Evolutionary conservation across 1,140 invertebrate species (phyloP).

Genomic region (Fopius arisanus): DNA sequence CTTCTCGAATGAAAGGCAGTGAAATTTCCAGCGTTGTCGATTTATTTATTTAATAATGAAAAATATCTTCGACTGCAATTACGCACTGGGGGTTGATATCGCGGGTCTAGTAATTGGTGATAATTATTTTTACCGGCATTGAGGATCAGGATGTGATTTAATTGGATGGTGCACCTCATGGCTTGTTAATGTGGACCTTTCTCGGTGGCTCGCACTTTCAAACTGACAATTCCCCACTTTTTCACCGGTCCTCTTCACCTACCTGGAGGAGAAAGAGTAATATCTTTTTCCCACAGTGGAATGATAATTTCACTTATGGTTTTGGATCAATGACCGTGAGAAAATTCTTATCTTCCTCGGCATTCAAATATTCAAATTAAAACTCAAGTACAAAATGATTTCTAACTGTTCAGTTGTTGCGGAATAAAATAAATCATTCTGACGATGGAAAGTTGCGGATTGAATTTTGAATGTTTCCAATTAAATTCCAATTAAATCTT

Average conservation of each 20-base stretch:
- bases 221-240: neutral
- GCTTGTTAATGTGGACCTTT: neutral
- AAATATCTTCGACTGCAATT: neutral
- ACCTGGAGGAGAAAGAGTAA: neutral
- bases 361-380: no score
- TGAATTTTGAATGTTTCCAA: no score
- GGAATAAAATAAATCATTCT: no score
- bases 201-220: conserved; percentile 5
- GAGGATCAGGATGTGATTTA: neutral
- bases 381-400: no score
- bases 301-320: neutral
- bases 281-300: conserved; percentile 1
- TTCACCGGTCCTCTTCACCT: neutral
- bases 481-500: no score
- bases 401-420: no score
- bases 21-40: conserved; percentile 45
- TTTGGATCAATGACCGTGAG: neutral
- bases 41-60: conserved; percentile 1
- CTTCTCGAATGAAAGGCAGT: conserved; percentile 45
- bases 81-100: neutral
- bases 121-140: conserved; percentile 5
- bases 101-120: neutral
- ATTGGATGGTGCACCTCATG: neutral
- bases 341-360: no score
- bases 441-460: no score